A percentile compares a stretch with the other conserved stretches of the same genome.
Evolutionary conservation across 37 sponge, comb jelly and placozoan species (phyloP).

Genomic region (Beroe forskalii): DNA sequence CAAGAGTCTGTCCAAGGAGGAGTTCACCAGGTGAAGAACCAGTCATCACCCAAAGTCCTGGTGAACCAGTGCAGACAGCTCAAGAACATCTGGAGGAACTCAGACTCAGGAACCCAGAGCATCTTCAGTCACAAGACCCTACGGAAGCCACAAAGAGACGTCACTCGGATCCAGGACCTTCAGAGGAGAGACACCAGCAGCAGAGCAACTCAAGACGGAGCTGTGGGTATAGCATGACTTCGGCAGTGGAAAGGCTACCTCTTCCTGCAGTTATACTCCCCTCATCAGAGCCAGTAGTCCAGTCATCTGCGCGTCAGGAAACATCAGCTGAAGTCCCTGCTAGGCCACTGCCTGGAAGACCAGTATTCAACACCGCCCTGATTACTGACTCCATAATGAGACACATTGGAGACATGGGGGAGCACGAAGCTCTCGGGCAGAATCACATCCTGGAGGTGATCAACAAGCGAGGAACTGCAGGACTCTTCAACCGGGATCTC

Average conservation of each 20-base stretch:
- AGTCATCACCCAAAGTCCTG: neutral
- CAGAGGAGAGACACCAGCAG: neutral
- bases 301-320: neutral
- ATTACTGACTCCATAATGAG: neutral
- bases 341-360: neutral
- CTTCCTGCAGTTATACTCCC: neutral
- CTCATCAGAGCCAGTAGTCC: neutral
- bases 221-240: neutral
- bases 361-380: neutral
- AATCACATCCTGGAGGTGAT: neutral
- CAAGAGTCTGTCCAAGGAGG: neutral
- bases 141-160: neutral
- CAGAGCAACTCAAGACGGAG: neutral
- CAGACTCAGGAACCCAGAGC: neutral
- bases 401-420: neutral
- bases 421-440: neutral
- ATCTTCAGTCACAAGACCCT: neutral
- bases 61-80: neutral
- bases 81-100: neutral
- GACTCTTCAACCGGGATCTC: neutral
- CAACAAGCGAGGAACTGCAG: neutral
- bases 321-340: neutral
- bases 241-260: neutral
- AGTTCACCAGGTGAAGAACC: neutral
- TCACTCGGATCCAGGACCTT: neutral